Percentiles rank a stretch among this genome's conserved stretches.
Conservation (phyloP, 2,888 invertebrate genomes). For the Onchidella celtica region DNA sequence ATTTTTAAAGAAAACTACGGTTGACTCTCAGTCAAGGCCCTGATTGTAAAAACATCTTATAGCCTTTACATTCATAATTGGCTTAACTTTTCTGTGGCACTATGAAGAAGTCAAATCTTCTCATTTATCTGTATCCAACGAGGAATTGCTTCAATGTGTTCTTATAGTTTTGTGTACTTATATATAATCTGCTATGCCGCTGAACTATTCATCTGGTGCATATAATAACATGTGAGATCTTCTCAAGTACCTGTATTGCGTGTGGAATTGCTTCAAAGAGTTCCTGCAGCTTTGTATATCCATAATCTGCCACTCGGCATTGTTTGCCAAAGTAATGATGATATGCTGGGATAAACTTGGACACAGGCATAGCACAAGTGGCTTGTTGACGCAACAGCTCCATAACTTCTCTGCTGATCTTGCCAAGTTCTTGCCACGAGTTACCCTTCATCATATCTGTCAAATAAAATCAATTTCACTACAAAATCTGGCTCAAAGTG, state of each 20-base stretch:
- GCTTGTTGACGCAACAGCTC: slow-evolving; percentile 92
- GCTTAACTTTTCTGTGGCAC: no score
- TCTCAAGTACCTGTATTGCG: slow-evolving; percentile 84
- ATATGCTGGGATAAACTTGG: slow-evolving; percentile 96
- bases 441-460: slow-evolving; percentile 78
- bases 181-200: no score
- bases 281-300: slow-evolving; percentile 94
- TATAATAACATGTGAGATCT: no score
- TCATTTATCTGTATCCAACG: no score
- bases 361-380: slow-evolving; percentile 92
- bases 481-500: not conserved
- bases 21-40: no score
- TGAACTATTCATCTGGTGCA: no score
- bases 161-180: no score
- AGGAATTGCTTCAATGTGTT: no score
- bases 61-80: no score
- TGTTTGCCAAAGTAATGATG: slow-evolving; percentile 97
- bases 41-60: no score
- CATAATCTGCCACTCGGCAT: slow-evolving; percentile 94
- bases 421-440: slow-evolving; percentile 85
- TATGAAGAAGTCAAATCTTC: no score
- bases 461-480: not conserved
- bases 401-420: slow-evolving; percentile 93
- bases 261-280: slow-evolving; percentile 92
- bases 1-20: no score